Evolutionary conservation across 1,140 invertebrate species (phyloP), one percentile per base, ranked within the genome.

Genomic region (Probaryconus sp.): DNA sequence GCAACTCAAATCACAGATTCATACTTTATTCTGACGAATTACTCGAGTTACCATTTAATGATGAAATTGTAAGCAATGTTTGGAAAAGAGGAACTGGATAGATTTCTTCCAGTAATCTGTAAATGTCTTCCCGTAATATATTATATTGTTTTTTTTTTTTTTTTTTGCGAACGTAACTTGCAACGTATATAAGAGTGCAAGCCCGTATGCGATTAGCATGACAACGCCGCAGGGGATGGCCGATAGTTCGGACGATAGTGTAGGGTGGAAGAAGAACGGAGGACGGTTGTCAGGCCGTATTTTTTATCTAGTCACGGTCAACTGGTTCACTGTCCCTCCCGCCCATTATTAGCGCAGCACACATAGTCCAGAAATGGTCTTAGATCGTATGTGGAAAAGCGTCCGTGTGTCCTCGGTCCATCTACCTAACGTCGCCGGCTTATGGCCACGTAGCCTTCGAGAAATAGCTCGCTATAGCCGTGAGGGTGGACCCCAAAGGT

Each of bases 251-350:
- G 28, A 64, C 68, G 72, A 69, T 72, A 78, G 68, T 53, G 45
- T 53, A 72, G 64, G 71, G 63, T 68, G 45, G 55, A 69, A 64
- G 68, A 65, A 61, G 60, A 64, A 74, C 64, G 53, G 72, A 64
- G 64, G 68, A 65, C 56, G 74, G 21, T 77, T 76, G 76, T 72
- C 76, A 67, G 83, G 84, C 85, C 86, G 82, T 88, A 88, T 88
- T 88, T 88, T 88, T 88, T 88, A 88, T 88, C 87, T 88, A 86
- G 87, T 87, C 87, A 88, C 87, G 87, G 87, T 88, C 87, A 88
- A 88, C 87, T 87, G 85, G 81, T 85, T 85, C 82, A 82, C 78
- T 71, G 76, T 78, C 77, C 79, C 82, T 74, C 79, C 87, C 85
- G 82, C 84, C 87, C 85, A 86, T 87, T 88, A 87, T 87, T 88